A percentile compares a stretch with the other conserved stretches of the same genome.
Conservation (phyloP, 2,113 vertebrate species). For the Corythoichthys haematopterus region DNA sequence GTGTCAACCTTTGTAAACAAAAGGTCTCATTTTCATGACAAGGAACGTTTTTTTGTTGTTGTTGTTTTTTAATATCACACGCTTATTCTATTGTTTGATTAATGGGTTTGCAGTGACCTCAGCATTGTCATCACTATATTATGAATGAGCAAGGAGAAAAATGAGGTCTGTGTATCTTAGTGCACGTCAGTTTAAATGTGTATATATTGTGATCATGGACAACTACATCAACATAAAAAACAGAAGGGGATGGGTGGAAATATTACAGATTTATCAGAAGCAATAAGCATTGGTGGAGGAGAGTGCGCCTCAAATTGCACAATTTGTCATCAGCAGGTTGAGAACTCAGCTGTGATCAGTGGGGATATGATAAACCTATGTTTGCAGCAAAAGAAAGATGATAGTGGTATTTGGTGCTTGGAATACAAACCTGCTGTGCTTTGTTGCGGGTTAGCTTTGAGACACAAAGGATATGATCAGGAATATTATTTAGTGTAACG, state of each 20-base stretch:
- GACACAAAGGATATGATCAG: not conserved
- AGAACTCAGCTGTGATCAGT: constrained; percentile 25
- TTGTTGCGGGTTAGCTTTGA: not conserved
- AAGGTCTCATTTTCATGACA: constrained; percentile 13
- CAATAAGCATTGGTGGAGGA: constrained; percentile 58
- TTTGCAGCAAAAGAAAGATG: constrained; percentile 33
- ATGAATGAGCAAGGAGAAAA: constrained; percentile 58
- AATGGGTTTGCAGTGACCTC: constrained; percentile 57
- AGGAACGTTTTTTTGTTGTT: constrained; percentile 9
- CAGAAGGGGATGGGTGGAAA: constrained; percentile 62
- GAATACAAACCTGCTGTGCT: not conserved
- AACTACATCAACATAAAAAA: constrained; percentile 23
- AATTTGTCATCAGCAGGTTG: constrained; percentile 54
- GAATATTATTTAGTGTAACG: not conserved
- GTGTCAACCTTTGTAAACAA: constrained; percentile 12
- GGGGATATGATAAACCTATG: constrained; percentile 43
- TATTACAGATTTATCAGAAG: constrained; percentile 66
- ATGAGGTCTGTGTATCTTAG: constrained; percentile 19
- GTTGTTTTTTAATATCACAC: constrained; percentile 63
- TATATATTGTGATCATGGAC: not conserved
- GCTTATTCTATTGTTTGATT: constrained; percentile 64
- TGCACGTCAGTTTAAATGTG: constrained; percentile 1
- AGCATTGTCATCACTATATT: constrained; percentile 53
- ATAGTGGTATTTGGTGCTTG: constrained; percentile 17
- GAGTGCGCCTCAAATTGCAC: constrained; percentile 44